These are phyloP conservation scores for Scaptomyza parva DNA, from an alignment of 2,888 invertebrate genomes.

Conservation along the genomic window DNA sequence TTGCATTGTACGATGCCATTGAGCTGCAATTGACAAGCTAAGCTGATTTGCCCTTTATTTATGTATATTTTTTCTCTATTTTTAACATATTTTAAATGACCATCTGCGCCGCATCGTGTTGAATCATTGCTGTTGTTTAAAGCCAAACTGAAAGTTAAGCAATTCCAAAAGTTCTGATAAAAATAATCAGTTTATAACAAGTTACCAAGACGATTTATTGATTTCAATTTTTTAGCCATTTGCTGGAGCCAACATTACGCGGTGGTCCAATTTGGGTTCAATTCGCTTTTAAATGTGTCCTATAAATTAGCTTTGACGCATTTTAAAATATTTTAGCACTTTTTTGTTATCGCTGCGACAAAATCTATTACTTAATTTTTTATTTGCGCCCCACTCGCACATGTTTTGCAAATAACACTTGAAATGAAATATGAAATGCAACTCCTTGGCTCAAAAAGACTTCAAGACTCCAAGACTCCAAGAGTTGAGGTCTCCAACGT, in stretches of 20 bases:
- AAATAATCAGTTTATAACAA: background rate
- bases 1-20: constrained; percentile 41
- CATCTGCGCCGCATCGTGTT: constrained; percentile 36
- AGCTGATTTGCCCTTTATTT: constrained; percentile 44
- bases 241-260: constrained; percentile 13
- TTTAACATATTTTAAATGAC: constrained; percentile 49
- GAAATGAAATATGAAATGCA: constrained; percentile 79
- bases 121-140: constrained; percentile 38
- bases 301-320: constrained; percentile 74
- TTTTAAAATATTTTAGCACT: constrained; percentile 82
- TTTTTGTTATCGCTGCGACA: constrained; percentile 77
- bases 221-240: constrained; percentile 31
- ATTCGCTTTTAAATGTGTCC: constrained; percentile 56
- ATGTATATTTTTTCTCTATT: background rate
- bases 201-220: constrained; percentile 6
- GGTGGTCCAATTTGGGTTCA: constrained; percentile 63
- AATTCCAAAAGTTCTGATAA: background rate
- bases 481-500: constrained; percentile 56
- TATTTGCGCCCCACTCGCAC: constrained; percentile 65
- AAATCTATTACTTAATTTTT: constrained; percentile 82
- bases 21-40: constrained; percentile 56
- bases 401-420: constrained; percentile 75
- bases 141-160: background rate
- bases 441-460: constrained; percentile 40
- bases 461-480: background rate